Evolutionary conservation across 2,113 vertebrate genomes (phyloP).

Genomic region (Chamaetylas fuelleborni): DNA sequence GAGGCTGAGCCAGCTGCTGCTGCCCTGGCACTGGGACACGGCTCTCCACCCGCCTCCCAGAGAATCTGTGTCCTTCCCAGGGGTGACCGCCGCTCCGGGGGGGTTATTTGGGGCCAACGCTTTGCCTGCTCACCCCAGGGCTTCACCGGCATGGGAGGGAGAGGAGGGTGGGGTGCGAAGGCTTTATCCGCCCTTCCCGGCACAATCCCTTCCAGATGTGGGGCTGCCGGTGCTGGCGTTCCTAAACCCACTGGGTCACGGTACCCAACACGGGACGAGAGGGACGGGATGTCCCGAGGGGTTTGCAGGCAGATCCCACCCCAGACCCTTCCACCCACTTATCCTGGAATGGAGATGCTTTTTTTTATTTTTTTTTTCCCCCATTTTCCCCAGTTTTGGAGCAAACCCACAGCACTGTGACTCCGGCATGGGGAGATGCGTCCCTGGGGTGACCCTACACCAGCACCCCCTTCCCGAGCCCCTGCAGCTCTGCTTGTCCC

Average conservation of each 20-base stretch:
- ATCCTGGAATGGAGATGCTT: background rate
- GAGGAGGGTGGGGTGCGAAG: background rate
- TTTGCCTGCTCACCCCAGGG: background rate
- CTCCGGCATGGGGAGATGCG: fast-evolving
- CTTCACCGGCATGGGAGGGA: background rate
- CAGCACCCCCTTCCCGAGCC: background rate
- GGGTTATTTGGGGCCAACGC: background rate
- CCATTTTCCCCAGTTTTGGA: background rate
- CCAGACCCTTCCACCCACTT: background rate
- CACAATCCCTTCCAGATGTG: slow-evolving; percentile 39
- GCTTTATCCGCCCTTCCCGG: background rate
- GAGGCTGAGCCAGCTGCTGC: background rate
- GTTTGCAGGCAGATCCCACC: background rate
- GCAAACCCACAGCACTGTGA: background rate
- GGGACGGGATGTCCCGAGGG: background rate
- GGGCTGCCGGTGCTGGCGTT: background rate
- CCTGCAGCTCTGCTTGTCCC: background rate
- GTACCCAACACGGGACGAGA: background rate
- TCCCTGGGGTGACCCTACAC: background rate
- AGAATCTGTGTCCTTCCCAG: background rate
- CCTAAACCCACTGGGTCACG: background rate
- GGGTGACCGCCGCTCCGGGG: background rate
- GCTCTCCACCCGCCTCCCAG: background rate
- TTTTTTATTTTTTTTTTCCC: too few species aligned
- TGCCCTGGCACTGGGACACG: background rate